Conservation (phyloP, 2,113 vertebrate genomes). For the Rhipidura dahli region DNA sequence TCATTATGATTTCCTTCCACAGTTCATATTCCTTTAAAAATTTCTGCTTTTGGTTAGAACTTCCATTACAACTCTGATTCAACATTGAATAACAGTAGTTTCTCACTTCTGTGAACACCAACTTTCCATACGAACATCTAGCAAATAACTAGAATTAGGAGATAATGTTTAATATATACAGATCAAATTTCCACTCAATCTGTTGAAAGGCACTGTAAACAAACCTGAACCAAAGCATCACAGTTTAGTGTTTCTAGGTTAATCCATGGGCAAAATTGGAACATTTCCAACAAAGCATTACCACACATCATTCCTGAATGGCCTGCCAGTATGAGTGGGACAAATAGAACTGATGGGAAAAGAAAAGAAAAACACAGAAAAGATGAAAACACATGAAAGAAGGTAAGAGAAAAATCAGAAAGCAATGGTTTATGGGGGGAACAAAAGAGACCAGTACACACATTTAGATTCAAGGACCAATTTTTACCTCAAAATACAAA, state of each 20-base stretch:
- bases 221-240: not conserved
- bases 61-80: not conserved
- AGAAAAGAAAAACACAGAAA: not conserved
- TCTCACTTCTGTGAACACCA: not conserved
- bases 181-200: not conserved
- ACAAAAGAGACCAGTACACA: not conserved
- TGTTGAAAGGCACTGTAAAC: not conserved
- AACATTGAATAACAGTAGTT: not conserved
- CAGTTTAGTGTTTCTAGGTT: not conserved
- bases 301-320: not conserved
- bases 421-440: fast-evolving
- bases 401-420: not conserved
- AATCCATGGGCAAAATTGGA: not conserved
- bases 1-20: not conserved
- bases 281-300: not conserved
- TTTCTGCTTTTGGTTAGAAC: not conserved
- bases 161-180: not conserved
- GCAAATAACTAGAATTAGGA: not conserved
- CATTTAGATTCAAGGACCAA: not conserved
- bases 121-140: not conserved
- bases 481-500: not conserved
- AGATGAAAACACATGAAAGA: not conserved
- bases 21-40: not conserved
- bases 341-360: not conserved
- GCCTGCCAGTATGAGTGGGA: not conserved